Conservation (phyloP, 2,113 vertebrate species). For the Herpailurus yagouaroundi region DNA sequence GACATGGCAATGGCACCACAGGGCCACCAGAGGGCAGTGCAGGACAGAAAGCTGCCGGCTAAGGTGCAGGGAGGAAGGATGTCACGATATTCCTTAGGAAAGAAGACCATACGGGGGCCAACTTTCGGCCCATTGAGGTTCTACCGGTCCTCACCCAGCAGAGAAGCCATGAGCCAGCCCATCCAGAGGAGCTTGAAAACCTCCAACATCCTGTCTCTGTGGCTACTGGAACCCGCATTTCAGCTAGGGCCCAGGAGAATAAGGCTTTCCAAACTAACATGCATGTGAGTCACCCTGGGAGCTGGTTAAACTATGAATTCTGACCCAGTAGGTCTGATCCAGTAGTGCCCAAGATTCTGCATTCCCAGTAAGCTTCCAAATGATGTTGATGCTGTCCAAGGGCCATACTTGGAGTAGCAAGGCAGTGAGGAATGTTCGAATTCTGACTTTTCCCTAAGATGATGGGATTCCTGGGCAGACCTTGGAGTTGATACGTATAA, state of each 20-base stretch:
- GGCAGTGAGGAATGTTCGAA: background rate
- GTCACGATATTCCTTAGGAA: too few relatives aligned
- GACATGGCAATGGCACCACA: background rate
- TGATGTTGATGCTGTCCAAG: background rate
- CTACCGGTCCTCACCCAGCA: background rate
- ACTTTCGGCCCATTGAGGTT: background rate
- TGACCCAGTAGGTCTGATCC: background rate
- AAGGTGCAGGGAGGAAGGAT: rapidly evolving
- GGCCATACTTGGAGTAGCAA: background rate
- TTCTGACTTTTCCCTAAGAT: background rate
- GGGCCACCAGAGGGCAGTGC: slow-evolving; percentile 51
- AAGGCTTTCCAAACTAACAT: background rate
- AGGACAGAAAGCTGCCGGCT: background rate
- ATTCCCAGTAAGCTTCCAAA: background rate
- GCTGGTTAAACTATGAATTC: background rate
- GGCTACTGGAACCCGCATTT: background rate
- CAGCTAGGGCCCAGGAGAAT: background rate
- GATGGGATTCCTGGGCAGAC: background rate
- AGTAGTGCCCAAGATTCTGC: background rate
- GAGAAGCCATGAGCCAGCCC: background rate
- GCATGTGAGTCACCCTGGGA: background rate
- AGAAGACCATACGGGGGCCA: background rate
- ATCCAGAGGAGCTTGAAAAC: background rate
- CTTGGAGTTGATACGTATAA: background rate
- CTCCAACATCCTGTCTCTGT: background rate